Base-by-base conservation (phyloP, 2,888 invertebrate genomes). In the Drosophila algonquin region DNA sequence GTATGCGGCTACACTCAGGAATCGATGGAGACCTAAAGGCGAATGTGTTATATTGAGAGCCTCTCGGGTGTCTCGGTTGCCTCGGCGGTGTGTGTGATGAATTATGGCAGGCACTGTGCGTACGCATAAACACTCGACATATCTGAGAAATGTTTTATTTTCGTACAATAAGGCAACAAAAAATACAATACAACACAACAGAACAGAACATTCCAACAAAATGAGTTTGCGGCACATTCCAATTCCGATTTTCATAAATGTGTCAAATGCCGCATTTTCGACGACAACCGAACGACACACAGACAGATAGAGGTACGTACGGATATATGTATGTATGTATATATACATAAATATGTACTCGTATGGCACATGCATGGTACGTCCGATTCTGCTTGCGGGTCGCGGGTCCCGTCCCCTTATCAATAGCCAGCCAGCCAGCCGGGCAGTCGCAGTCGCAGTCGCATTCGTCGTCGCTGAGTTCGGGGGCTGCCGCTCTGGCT, bases 211-310 rank as follows among this genome's bases (percentile, higher is more conserved):
- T 84, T 84, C 83, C 83, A 84, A 87, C 85, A 87, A 87, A 82
- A 85, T 84, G 83, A 84, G 86, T 87, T 79, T 80, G 86, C 77
- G 69, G 76, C 78, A 76, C 84, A 84, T 87, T 85, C 84, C 82
- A 70, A 84, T 82, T 87, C 86, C 86, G 87, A 86, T 87, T 87
- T 87, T 87, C 87, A 84, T 84, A 87, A 84, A 84, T 87, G 88
- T 84, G 84, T 87, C 86, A 84, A 84, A 84, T 85, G 80, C 88
- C 83, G 76, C 87, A 84, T 84, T 87, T 84, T 85, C 82, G 79
- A 82, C 79, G 73, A 63, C 73, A 50, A 27, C 44, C 56, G 46
- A 56, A 46, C 60, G 40, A 32, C 67, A 52, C 45, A 63, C 56
- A 64, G 55, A 44, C 40, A n/a, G 40, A 40, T n/a, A n/a, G 40